Evolutionary conservation across 2,113 vertebrate genomes (phyloP).

Genomic region (Turnix velox): DNA sequence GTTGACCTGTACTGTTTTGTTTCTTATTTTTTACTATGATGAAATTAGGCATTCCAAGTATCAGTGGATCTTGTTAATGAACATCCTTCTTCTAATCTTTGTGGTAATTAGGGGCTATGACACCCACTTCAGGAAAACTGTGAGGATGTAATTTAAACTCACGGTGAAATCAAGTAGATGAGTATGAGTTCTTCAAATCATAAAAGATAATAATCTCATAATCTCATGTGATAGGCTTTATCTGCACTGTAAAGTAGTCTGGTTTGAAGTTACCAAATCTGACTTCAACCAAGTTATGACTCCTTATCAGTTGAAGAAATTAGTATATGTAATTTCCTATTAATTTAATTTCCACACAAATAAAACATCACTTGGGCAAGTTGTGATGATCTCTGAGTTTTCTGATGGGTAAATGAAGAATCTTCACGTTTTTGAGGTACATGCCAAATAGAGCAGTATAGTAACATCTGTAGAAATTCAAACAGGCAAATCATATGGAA

Average conservation of each 20-base stretch:
- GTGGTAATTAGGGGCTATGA: background rate
- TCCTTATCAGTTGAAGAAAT: background rate
- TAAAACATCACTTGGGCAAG: background rate
- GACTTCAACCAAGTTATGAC: background rate
- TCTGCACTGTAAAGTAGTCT: background rate
- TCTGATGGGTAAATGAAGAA: background rate
- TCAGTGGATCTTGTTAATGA: background rate
- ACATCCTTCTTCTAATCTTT: background rate
- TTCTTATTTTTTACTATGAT: background rate
- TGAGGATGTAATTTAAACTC: background rate
- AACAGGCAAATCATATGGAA: background rate
- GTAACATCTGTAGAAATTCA: background rate
- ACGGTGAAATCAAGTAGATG: background rate
- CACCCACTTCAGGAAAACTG: background rate
- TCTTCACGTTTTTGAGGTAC: background rate
- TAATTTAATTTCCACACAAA: background rate
- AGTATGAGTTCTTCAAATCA: background rate
- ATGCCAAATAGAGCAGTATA: background rate
- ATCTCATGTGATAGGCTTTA: background rate
- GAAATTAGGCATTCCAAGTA: background rate
- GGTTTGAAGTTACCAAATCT: background rate
- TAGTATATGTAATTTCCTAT: accelerated
- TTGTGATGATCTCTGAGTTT: background rate
- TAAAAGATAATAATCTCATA: too few species aligned
- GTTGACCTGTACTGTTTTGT: background rate